Conservation (phyloP, 2,797 vertebrate species). For the Intellagama lesueurii region DNA sequence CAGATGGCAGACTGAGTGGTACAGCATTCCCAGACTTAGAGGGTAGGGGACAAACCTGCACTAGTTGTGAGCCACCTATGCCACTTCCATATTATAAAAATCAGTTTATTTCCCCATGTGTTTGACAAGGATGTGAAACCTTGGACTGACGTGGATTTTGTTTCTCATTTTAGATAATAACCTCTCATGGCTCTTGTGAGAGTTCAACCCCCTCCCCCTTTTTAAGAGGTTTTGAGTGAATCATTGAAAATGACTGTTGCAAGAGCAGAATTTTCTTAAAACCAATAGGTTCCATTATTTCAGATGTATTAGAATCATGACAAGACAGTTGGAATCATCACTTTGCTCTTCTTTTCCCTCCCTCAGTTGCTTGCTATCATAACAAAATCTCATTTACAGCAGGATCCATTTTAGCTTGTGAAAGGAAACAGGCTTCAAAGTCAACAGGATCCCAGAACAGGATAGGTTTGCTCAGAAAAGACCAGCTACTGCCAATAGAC, state of each 20-base stretch:
- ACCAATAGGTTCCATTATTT: conserved; percentile 8
- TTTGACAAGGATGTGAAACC: background rate
- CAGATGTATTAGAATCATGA: background rate
- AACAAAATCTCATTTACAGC: conserved; percentile 48
- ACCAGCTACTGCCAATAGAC: conserved; percentile 53
- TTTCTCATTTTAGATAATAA: no score
- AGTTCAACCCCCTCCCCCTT: no score
- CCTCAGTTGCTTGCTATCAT: conserved; percentile 31
- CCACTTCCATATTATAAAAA: background rate
- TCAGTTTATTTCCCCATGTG: background rate
- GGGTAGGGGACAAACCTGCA: no score
- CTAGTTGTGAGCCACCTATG: no score
- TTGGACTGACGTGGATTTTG: background rate
- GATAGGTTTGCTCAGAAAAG: conserved; percentile 29
- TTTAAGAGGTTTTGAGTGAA: background rate
- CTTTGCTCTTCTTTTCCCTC: conserved; percentile 52
- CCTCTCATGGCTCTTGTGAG: no score
- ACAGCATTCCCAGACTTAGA: no score
- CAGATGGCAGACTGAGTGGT: no score
- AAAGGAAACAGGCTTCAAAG: conserved; percentile 41
- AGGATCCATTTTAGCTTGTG: conserved; percentile 46
- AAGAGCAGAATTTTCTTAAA: background rate
- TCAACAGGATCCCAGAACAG: conserved; percentile 46
- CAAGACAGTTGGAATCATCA: conserved; percentile 40
- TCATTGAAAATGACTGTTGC: conserved; percentile 15